Percentiles rank a stretch among this genome's conserved stretches.
Evolutionary conservation across 1,140 invertebrate genomes (phyloP).

Genomic region (Chlorops oryzae): DNA sequence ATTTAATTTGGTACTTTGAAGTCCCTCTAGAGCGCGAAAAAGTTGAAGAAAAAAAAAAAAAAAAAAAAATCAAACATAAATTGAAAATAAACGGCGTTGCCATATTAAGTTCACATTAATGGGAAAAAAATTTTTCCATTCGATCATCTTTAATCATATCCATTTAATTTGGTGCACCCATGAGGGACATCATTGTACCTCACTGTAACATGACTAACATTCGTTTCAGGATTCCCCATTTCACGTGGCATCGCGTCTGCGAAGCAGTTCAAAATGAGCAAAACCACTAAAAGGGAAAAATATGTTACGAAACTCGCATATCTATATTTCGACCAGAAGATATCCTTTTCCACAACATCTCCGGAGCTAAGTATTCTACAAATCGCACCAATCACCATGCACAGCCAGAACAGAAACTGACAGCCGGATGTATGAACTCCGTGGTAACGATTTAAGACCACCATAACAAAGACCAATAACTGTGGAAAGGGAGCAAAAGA

Average conservation of each 20-base stretch:
- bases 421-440: slow-evolving; percentile 82
- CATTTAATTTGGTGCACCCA: too few relatives aligned
- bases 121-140: too few relatives aligned
- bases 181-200: too few relatives aligned
- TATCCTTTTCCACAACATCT: slow-evolving; percentile 12
- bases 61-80: too few relatives aligned
- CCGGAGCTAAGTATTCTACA: slow-evolving; percentile 48
- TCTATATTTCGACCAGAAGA: slow-evolving; percentile 52
- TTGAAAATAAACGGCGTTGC: too few relatives aligned
- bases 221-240: slow-evolving; percentile 60
- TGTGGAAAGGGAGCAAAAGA: slow-evolving; percentile 49
- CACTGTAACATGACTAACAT: too few relatives aligned
- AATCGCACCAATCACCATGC: slow-evolving; percentile 62
- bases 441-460: slow-evolving; percentile 72
- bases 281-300: slow-evolving; percentile 63
- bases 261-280: slow-evolving; percentile 77
- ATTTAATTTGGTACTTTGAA: too few relatives aligned
- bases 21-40: too few relatives aligned
- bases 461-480: slow-evolving; percentile 62
- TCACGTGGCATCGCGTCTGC: slow-evolving; percentile 66
- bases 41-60: too few relatives aligned
- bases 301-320: slow-evolving; percentile 77
- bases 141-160: too few relatives aligned
- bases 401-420: slow-evolving; percentile 82
- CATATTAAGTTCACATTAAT: too few relatives aligned